These are phyloP conservation scores for Taenioides sp. DNA, from an alignment of 2,797 vertebrate species.

Conservation along the genomic window DNA sequence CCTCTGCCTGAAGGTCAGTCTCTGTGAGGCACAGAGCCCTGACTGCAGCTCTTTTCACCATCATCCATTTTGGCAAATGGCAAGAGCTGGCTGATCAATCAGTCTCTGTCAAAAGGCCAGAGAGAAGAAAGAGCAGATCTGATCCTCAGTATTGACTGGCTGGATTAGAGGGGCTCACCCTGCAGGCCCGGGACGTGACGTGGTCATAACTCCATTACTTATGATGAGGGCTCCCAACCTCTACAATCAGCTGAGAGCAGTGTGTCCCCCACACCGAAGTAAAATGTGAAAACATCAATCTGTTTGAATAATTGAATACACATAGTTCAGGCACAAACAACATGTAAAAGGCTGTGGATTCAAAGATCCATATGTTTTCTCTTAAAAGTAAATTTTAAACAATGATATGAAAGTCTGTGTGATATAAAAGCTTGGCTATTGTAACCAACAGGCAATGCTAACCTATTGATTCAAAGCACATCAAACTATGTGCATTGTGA, in stretches of 20 bases:
- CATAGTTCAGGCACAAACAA: too few relatives aligned
- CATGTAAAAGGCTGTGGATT: too few relatives aligned
- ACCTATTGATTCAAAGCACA: too few relatives aligned
- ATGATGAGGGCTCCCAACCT: slow-evolving; percentile 34
- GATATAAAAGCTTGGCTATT: too few relatives aligned
- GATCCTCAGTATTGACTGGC: slow-evolving; percentile 60
- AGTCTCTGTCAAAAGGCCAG: slow-evolving; percentile 69
- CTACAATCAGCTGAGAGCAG: slow-evolving; percentile 11
- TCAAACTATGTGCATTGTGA: too few relatives aligned
- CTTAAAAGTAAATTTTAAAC: too few relatives aligned
- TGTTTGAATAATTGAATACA: too few relatives aligned
- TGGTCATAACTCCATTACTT: slow-evolving; percentile 44
- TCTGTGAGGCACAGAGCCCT: slow-evolving; percentile 63
- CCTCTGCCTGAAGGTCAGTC: slow-evolving; percentile 68
- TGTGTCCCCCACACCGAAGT: background rate
- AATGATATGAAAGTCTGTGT: too few relatives aligned
- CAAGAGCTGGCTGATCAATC: slow-evolving; percentile 72
- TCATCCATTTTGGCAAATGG: slow-evolving; percentile 73
- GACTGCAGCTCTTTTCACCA: slow-evolving; percentile 64
- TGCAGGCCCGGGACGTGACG: slow-evolving; percentile 39
- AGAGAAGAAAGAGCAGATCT: slow-evolving; percentile 40
- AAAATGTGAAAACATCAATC: too few relatives aligned
- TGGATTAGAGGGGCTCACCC: slow-evolving; percentile 58
- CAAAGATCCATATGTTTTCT: too few relatives aligned
- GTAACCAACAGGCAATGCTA: too few relatives aligned